Evolutionary conservation across 2,888 invertebrate genomes (phyloP), one percentile per base, ranked within the genome.

Genomic region (Thecophora atra): DNA sequence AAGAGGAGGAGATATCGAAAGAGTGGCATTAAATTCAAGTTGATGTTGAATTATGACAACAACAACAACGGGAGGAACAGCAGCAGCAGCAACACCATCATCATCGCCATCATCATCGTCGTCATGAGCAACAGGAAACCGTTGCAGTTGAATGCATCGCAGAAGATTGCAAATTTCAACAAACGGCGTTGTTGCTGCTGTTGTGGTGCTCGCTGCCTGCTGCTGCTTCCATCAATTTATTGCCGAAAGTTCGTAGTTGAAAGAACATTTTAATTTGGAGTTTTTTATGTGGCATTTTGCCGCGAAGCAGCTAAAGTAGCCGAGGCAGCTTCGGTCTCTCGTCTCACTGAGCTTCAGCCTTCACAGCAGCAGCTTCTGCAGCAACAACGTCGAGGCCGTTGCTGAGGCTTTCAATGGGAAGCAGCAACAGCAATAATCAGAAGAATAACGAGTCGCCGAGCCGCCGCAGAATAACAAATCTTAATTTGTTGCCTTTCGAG

Each of bases 181-280:
- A 74, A 76, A 76, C 75, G 75, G 73, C 74, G 74, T 74, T 76
- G 75, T 28, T 24, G 17, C 28, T 51, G 26, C 11, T 47, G 28
- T 19, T 56, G 60, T 19, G 19, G 71, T 71, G 37, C 47, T 70
- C 68, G 70, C 56, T 67, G 62, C 71, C 37, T 28, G 54, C 30
- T 67, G 54, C 21, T 47, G 58, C 42, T 66, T 67, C 56, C 65
- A 58, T 73, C 73, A 77, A 78, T 78, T 78, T 77, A 78, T 78
- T 74, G 73, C 74, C 71, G 56, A 83, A 84, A 83, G 83, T 83
- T 83, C 83, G 83, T 84, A 83, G 83, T 83, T 83, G 84, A 83
- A 84, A 83, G 81, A 83, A 83, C 84, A 83, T 83, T 84, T 83
- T 83, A 83, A 83, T 83, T 83, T 83, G 82, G 83, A 78, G 78